Percentiles rank a stretch among this genome's conserved stretches.
phyloP scores from a whole-genome alignment of 2,888 invertebrate species.

The Dendrolimus pini region DNA sequence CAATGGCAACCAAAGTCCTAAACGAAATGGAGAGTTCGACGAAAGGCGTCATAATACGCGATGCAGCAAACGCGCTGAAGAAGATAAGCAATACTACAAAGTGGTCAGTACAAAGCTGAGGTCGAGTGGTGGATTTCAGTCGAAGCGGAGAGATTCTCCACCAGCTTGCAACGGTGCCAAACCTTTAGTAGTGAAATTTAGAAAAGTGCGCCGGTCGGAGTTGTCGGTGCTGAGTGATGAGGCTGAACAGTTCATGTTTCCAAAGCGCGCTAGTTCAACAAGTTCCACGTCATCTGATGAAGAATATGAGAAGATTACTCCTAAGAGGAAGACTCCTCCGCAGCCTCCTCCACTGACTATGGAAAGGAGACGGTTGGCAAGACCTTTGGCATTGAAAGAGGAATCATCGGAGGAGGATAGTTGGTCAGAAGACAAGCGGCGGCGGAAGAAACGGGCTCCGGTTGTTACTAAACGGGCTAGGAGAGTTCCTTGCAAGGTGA shows the following conservation, averaged over 20 bases:
- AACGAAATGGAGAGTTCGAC: slow-evolving; percentile 43
- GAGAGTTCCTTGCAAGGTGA: slow-evolving; percentile 19
- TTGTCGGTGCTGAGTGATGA: slow-evolving; percentile 87
- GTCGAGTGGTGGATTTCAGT: slow-evolving; percentile 71
- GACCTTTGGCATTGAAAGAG: slow-evolving; percentile 61
- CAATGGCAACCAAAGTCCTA: slow-evolving; percentile 43
- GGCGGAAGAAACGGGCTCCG: slow-evolving; percentile 39
- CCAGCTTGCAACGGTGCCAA: slow-evolving; percentile 74
- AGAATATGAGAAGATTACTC: slow-evolving; percentile 49
- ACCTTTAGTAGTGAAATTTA: slow-evolving; percentile 84
- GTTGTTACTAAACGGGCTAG: slow-evolving; percentile 33
- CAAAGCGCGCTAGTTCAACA: slow-evolving; percentile 78
- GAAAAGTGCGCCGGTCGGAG: slow-evolving; percentile 84
- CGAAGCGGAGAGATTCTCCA: slow-evolving; percentile 45
- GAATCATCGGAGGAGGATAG: slow-evolving; percentile 67
- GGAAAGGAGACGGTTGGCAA: slow-evolving; percentile 52
- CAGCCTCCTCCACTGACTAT: slow-evolving; percentile 40
- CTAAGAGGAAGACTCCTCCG: slow-evolving; percentile 56
- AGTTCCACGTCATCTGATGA: slow-evolving; percentile 76
- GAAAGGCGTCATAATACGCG: slow-evolving; percentile 51
- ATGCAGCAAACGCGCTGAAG: slow-evolving; percentile 43
- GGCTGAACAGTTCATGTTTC: slow-evolving; percentile 92
- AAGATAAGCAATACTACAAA: slow-evolving; percentile 79
- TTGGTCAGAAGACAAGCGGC: slow-evolving; percentile 51
- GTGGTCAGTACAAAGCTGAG: slow-evolving; percentile 83